Percentiles rank a stretch among this genome's conserved stretches.
phyloP scores from a whole-genome alignment of 2,888 invertebrate genomes.

The Penaeus monodon region DNA sequence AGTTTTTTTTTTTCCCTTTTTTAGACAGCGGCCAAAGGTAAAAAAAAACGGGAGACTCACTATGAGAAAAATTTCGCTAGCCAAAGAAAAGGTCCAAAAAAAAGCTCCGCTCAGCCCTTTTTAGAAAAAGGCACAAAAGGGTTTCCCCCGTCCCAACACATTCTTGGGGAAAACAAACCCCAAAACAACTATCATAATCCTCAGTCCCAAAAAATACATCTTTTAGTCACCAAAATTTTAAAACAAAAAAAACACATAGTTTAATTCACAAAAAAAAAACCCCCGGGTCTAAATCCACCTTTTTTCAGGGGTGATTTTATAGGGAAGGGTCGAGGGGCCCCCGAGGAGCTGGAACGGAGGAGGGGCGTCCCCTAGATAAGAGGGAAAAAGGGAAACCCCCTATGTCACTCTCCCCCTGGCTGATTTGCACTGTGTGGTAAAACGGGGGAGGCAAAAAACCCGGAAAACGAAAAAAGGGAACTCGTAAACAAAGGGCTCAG shows the following conservation, averaged over 20 bases:
- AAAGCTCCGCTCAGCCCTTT: constrained; percentile 36
- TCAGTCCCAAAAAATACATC: too few relatives aligned
- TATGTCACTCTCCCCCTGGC: constrained; percentile 43
- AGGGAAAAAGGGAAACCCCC: constrained; percentile 61
- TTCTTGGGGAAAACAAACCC: constrained; percentile 23
- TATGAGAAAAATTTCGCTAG: too few relatives aligned
- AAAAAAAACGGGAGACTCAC: too few relatives aligned
- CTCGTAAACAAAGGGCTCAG: not conserved
- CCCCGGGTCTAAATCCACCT: too few relatives aligned
- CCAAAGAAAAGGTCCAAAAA: constrained; percentile 27
- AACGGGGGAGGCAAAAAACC: constrained; percentile 61
- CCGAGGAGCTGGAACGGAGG: constrained; percentile 57
- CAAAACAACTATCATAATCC: too few relatives aligned
- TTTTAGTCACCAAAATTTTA: too few relatives aligned
- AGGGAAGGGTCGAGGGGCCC: constrained; percentile 34
- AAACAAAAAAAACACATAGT: too few relatives aligned
- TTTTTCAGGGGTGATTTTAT: not conserved
- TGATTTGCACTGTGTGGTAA: constrained; percentile 64
- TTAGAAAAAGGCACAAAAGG: constrained; percentile 28
- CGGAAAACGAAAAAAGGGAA: not conserved
- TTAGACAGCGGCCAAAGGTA: too few relatives aligned
- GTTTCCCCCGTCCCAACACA: constrained; percentile 51
- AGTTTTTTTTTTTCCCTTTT: too few relatives aligned
- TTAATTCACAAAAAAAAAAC: not conserved
- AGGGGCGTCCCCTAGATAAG: constrained; percentile 63